Base-by-base conservation (phyloP, 2,113 vertebrate genomes). In the Merops nubicus region DNA sequence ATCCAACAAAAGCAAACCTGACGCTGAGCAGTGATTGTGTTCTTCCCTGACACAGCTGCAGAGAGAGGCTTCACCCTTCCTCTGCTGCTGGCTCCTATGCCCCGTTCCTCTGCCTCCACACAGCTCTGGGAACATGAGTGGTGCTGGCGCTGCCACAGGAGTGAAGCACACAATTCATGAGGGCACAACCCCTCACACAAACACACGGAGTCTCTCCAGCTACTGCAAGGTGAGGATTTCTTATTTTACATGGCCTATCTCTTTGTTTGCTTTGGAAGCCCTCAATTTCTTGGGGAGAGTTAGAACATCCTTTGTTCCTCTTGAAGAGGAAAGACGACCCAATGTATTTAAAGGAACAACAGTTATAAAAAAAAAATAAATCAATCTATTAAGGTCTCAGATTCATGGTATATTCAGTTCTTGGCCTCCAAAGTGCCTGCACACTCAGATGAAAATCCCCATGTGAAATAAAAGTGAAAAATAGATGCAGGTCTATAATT, bases 91-190 rank as follows among this genome's bases (percentile, higher is more conserved):
- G 23, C 64, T 85, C 47, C 33, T 48, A 6, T 22, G 4, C 20
- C n/a, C 33, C 0, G 0, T 28, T 51, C 48, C 36, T 56, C 51
- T 72, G 47, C 53, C 34, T 59, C 2, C 0, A 0, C 36, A 28
- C 0, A 0, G 11, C 40, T 54, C 51, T 29, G 68, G 70, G 31
- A 82, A 64, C 3, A 1, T 1, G 25, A 77, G 40, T 5, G 23
- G 40, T 23, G 16, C 36, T 2, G 9, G 48, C 4, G 1, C 26
- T 64, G 57, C 43, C 1, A 2, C 12, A 22, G 54, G 7, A 81
- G 31, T 1, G 16, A 67, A 9, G 31, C 21, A 23, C 48, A 20
- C 18, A 34, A 48, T 40, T 45, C 72, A 29, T 1, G 2, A 62
- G 76, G 45, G 72, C 48, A 86, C 59, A 94, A 53, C 11, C 28